Percentiles rank a stretch among this genome's conserved stretches.
phyloP scores from a whole-genome alignment of 2,888 invertebrate species.

The Encarsia formosa region DNA sequence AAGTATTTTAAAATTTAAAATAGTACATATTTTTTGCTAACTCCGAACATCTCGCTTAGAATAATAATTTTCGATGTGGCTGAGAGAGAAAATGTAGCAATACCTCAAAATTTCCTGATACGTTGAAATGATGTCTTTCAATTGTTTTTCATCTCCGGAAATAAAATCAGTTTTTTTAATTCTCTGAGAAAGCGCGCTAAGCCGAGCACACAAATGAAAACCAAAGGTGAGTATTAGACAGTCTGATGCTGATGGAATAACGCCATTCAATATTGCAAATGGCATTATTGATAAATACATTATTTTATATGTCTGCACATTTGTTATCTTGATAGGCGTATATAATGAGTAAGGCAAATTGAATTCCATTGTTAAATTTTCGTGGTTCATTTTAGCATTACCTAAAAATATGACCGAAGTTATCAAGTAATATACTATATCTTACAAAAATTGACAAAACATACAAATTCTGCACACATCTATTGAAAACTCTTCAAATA shows the following conservation, averaged over 20 bases:
- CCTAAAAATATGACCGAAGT: no score
- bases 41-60: no score
- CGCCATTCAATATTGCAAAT: conserved; percentile 36
- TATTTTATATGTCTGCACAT: conserved; percentile 8
- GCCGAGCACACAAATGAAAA: conserved; percentile 39
- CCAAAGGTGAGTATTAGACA: conserved; percentile 38
- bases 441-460: no score
- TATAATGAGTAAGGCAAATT: conserved; percentile 19
- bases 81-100: no score
- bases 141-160: neutral
- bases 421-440: no score
- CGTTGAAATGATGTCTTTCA: neutral
- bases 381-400: no score
- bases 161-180: conserved; percentile 25
- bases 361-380: neutral
- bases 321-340: conserved; percentile 32
- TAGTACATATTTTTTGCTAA: neutral
- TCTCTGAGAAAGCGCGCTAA: conserved; percentile 35
- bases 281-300: conserved; percentile 37
- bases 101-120: conserved; percentile 9
- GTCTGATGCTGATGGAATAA: conserved; percentile 36
- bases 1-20: neutral
- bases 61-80: no score
- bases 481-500: no score
- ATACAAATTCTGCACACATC: no score